Evolutionary conservation across 2,113 vertebrate genomes (phyloP).

Genomic region (Ictidomys tridecemlineatus): DNA sequence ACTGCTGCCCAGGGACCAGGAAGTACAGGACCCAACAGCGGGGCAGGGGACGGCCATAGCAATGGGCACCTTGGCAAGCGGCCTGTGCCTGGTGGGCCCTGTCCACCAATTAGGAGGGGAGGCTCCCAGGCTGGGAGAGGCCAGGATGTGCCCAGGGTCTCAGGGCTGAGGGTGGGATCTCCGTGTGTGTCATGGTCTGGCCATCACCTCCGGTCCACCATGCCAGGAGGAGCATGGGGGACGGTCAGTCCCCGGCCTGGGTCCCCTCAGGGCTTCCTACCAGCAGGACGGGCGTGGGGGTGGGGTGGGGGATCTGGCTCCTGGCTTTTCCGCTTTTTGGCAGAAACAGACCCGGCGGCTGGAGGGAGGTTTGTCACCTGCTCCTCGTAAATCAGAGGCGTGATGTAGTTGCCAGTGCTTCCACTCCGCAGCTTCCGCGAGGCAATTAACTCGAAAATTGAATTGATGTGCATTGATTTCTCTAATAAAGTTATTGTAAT

Average conservation of each 20-base stretch:
- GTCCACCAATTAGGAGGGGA: accelerated
- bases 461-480: conserved; percentile 51
- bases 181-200: accelerated
- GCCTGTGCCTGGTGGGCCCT: accelerated
- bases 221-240: accelerated
- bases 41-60: neutral
- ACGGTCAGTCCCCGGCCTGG: accelerated
- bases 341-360: too few species aligned
- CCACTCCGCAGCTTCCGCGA: accelerated
- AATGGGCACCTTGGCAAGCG: accelerated
- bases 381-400: neutral
- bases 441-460: conserved; percentile 64
- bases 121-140: too few species aligned
- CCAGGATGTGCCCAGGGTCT: accelerated
- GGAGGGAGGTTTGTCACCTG: accelerated
- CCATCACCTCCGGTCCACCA: accelerated
- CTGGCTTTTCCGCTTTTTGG: neutral
- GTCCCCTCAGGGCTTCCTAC: neutral
- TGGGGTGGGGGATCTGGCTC: accelerated
- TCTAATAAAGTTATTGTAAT: conserved; percentile 58
- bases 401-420: neutral
- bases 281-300: neutral
- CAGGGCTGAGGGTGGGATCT: accelerated
- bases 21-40: neutral
- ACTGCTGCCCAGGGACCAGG: neutral